Percentiles rank a stretch among this genome's conserved stretches.
These are phyloP conservation scores for Melierax canorus DNA, from an alignment of 2,113 vertebrate species.

Conservation along the genomic window DNA sequence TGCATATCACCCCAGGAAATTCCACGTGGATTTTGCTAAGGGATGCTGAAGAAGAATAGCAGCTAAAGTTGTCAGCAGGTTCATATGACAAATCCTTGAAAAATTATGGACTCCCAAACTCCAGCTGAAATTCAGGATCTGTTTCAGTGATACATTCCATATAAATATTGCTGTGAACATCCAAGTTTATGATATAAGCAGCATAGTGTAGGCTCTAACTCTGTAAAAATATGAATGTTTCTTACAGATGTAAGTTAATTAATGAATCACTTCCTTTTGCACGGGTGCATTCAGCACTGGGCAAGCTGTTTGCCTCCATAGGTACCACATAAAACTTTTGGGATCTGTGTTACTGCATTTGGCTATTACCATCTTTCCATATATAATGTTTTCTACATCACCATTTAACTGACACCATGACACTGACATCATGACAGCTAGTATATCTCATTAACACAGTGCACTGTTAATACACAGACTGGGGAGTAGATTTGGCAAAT, in stretches of 20 bases:
- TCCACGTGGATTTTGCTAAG: background rate
- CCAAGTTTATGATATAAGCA: background rate
- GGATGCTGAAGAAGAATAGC: background rate
- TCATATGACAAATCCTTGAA: background rate
- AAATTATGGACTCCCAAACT: background rate
- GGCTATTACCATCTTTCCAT: background rate
- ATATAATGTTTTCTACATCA: background rate
- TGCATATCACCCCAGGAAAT: background rate
- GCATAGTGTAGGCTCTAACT: background rate
- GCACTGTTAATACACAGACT: background rate
- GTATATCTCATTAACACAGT: background rate
- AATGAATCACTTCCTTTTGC: background rate
- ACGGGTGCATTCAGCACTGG: background rate
- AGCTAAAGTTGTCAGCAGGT: background rate
- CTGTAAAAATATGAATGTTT: background rate
- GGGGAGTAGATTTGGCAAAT: background rate
- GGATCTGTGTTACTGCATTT: background rate
- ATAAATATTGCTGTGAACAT: background rate
- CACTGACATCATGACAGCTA: background rate
- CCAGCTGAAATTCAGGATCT: background rate
- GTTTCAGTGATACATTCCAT: background rate
- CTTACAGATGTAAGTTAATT: background rate
- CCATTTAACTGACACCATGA: background rate
- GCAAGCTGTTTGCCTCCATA: background rate
- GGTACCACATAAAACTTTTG: background rate